A percentile compares a stretch with the other conserved stretches of the same genome.
Conservation (phyloP, 2,113 vertebrate species). For the Ictalurus furcatus region DNA sequence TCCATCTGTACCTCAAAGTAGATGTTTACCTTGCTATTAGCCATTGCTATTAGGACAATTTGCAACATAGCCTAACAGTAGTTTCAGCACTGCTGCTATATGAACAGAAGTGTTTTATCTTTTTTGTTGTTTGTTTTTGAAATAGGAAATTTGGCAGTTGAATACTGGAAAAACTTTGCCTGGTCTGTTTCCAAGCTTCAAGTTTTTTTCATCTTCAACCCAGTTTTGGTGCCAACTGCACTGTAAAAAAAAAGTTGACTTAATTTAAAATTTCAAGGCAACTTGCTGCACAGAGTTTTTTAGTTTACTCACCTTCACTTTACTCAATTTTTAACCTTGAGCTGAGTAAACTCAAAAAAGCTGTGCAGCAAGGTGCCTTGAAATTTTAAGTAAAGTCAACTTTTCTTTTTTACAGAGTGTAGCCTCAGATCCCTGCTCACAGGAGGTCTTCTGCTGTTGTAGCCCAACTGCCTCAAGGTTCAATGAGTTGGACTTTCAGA, state of each 20-base stretch:
- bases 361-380: no score
- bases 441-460: background rate
- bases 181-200: background rate
- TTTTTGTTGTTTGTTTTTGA: no score
- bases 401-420: no score
- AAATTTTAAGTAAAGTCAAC: no score
- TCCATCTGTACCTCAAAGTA: background rate
- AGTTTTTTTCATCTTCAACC: background rate
- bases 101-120: no score
- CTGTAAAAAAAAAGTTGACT: no score
- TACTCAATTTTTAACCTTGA: no score
- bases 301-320: no score
- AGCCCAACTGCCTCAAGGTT: background rate
- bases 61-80: background rate
- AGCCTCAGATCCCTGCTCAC: background rate
- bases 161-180: background rate
- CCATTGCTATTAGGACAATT: slow-evolving; percentile 1
- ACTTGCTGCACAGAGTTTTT: no score
- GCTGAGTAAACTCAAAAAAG: no score
- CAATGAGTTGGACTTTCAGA: background rate
- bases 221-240: background rate
- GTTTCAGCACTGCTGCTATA: background rate
- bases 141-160: background rate
- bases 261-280: no score
- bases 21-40: slow-evolving; percentile 24